Percentiles rank a stretch among this genome's conserved stretches.
Conservation (phyloP, 2,888 invertebrate species). For the Baronia brevicornis region DNA sequence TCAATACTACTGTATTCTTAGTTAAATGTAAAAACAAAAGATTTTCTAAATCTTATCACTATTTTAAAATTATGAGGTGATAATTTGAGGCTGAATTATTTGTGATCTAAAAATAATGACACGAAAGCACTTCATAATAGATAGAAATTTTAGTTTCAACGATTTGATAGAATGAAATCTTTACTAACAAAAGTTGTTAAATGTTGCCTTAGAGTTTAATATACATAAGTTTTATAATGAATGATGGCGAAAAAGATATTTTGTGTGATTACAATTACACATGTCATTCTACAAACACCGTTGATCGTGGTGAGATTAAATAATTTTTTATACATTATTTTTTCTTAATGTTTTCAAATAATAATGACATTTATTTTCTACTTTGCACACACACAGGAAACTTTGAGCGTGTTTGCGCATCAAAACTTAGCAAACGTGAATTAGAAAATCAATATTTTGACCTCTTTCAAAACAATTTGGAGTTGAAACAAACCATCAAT, state of each 20-base stretch:
- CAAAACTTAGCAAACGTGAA: constrained; percentile 77
- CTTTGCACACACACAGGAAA: constrained; percentile 19
- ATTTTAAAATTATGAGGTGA: constrained; percentile 10
- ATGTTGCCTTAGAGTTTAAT: constrained; percentile 11
- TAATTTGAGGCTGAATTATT: constrained; percentile 20
- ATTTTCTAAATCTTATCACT: constrained; percentile 7
- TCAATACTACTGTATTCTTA: no score
- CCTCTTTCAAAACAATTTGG: constrained; percentile 75
- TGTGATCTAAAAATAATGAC: background rate
- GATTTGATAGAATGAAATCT: constrained; percentile 13
- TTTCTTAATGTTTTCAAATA: constrained; percentile 1
- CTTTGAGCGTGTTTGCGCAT: constrained; percentile 43
- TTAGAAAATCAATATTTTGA: constrained; percentile 80
- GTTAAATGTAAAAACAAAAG: no score
- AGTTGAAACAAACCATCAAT: constrained; percentile 77
- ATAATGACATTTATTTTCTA: background rate
- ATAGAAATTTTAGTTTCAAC: constrained; percentile 1
- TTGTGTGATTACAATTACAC: constrained; percentile 30
- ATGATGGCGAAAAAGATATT: constrained; percentile 28
- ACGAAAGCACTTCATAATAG: background rate
- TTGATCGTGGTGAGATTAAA: constrained; percentile 23
- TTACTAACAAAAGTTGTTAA: constrained; percentile 9
- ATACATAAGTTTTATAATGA: constrained; percentile 26
- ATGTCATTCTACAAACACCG: constrained; percentile 26
- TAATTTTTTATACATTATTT: no score